Evolutionary conservation across 2,113 vertebrate species (phyloP), one percentile per base, ranked within the genome.

Genomic region (Paradisaea rubra): DNA sequence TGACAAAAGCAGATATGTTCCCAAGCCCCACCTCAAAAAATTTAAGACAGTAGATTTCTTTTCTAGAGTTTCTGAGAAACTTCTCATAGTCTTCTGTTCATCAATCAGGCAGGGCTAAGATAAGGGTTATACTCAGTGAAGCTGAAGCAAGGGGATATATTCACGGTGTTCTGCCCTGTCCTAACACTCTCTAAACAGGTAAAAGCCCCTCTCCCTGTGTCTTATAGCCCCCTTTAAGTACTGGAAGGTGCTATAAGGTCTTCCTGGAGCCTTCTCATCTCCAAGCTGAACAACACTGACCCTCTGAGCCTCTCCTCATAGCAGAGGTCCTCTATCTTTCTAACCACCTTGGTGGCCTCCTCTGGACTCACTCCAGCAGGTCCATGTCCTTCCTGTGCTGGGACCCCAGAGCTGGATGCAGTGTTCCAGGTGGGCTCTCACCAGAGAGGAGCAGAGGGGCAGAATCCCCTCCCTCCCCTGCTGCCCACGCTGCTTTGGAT

Each of bases 11-110:
- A 6, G 35, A 3, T 61, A 11, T 5, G 3, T 54, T 37, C 6
- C 12, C 14, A 81, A 3, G 4, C 4, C 17, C 4, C 7, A 15
- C 0, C 4, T 7, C 7, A 4, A 14, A 76, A 70, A 13, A 11
- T 10, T 56, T 37, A 63, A 5, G 21, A 25, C 4, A 21, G 23
- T 28, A 45, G 15, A 33, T 54, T 71, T 63, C 13, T 56, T 86
- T 39, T 33, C 18, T 41, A 76, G 11, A n/a, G 7, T 59, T 85
- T 50, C 33, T 63, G 25, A 79, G 47, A 59, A 71, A 45, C 13
- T 74, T 78, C 18, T 74, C 16, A 37, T 24, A 23, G 22, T 49
- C 47, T 70, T 50, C 25, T 72, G 5, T 35, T 41, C 5, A 4
- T 39, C 18, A 45, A 3, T 63, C 8, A 30, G 30, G 21, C 9